These are phyloP conservation scores for Aptenodytes patagonicus DNA, from an alignment of 2,113 vertebrate genomes.

Conservation along the genomic window DNA sequence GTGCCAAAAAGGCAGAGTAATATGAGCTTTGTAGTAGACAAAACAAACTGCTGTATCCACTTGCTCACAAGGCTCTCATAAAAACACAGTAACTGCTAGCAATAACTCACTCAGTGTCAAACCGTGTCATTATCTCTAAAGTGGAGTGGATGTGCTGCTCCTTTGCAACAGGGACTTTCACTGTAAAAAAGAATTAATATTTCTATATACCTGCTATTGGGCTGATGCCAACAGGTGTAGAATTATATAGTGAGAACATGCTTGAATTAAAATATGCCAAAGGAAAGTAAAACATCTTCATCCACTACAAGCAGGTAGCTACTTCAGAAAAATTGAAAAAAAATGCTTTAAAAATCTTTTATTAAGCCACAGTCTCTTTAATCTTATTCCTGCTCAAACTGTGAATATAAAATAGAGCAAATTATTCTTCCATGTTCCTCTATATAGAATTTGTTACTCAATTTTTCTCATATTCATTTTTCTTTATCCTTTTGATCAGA, in stretches of 20 bases:
- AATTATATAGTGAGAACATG: not conserved
- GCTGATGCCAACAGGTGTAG: not conserved
- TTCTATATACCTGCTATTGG: not conserved
- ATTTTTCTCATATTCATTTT: not conserved
- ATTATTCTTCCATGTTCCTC: not conserved
- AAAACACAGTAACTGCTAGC: not conserved
- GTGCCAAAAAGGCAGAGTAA: not conserved
- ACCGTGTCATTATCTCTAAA: not conserved
- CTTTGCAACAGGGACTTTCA: not conserved
- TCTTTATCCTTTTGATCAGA: not conserved
- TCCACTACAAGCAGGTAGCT: not conserved
- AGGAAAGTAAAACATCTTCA: not conserved
- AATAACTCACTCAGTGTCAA: not conserved
- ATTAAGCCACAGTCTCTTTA: not conserved
- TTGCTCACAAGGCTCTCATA: not conserved
- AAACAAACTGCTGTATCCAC: not conserved
- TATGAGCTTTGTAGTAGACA: not conserved
- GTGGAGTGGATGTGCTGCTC: not conserved
- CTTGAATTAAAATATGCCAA: not conserved
- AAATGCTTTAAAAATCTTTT: not conserved
- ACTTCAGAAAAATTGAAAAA: not conserved
- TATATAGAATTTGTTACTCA: not conserved
- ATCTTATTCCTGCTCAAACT: not conserved
- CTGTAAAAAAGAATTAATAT: not conserved
- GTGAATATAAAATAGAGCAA: not conserved